Base-by-base conservation (phyloP, 2,797 vertebrate species). In the Poeciliopsis infans region DNA sequence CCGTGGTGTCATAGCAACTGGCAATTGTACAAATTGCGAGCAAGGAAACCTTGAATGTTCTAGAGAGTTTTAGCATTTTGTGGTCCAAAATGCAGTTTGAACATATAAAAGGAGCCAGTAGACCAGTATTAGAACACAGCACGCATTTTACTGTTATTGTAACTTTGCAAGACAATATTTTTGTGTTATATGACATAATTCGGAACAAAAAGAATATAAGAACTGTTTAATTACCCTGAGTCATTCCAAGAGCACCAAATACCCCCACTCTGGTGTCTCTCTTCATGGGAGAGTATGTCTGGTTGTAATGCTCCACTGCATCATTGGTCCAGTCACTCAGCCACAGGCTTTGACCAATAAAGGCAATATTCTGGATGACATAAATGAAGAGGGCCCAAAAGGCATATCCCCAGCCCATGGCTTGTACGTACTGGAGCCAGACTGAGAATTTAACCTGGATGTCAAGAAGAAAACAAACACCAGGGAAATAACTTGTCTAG, bases 241-340 rank as follows among this genome's bases (percentile, higher is more conserved):
- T 86, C 1, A 97, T 0, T 33, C 98, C 98, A 72, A 99, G 95
- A 0, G 39, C 96, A 74, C 96, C 98, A 46, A 96, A 99, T 90
- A 99, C 94, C 0, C 77, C 82, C 20, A 83, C 74, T 45, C 82
- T 83, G 70, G 93, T 86, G 88, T 99, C 96, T 59, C 97, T 95
- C 86, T 86, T 88, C 39, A 87, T 89, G 4, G 15, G 0, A 0
- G 97, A 97, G 36, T 99, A 98, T 45, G 95, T 97, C 77, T 5
- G 2, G 87, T 98, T 99, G 69, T 18, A n/a, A 73, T 92, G 96
- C 0, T 0, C 20, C 20, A 59, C 11, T 0, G 97, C 92, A 41
- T 99, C 98, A 0, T 92, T 94, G 0, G 98, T 99, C 98, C 98
- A 99, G 70, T 96, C 97, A 28, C 97, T 99, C 77, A 99, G 95